Percentiles rank a stretch among this genome's conserved stretches.
phyloP scores from a whole-genome alignment of 2,888 invertebrate genomes.

The Drosophila nr. perissopoda region DNA sequence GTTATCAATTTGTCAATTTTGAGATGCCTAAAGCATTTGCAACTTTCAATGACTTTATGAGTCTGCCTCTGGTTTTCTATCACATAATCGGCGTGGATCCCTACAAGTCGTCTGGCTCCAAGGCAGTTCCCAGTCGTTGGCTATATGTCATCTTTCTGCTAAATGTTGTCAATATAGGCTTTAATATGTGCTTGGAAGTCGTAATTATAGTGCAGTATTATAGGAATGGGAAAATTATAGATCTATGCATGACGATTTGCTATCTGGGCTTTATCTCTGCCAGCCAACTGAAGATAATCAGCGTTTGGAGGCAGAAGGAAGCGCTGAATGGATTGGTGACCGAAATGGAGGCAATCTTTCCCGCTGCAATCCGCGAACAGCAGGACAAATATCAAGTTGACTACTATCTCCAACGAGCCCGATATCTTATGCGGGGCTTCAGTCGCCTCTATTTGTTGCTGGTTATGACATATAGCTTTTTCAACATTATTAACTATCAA shows the following conservation, averaged over 20 bases:
- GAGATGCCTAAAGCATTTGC: conserved; percentile 10
- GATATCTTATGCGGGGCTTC: conserved; percentile 28
- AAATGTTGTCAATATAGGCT: conserved; percentile 17
- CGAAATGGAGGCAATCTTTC: conserved; percentile 52
- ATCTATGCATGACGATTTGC: conserved; percentile 40
- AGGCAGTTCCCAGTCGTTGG: conserved; percentile 23
- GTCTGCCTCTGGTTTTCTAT: conserved; percentile 49
- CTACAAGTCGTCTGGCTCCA: conserved; percentile 22
- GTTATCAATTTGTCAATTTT: background rate
- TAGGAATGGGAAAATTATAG: conserved; percentile 23
- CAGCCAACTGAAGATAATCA: conserved; percentile 41
- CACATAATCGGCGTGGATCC: conserved; percentile 46
- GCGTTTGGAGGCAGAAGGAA: conserved; percentile 26
- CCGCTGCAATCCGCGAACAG: conserved; percentile 5
- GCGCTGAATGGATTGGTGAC: conserved; percentile 29
- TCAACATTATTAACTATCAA: conserved; percentile 22
- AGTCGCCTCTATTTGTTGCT: conserved; percentile 25
- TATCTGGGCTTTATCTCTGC: conserved; percentile 39
- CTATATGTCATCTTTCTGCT: conserved; percentile 25
- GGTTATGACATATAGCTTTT: conserved; percentile 28
- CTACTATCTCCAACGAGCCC: conserved; percentile 24
- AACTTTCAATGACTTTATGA: conserved; percentile 50
- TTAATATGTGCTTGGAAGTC: conserved; percentile 24
- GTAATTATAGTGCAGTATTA: conserved; percentile 24
- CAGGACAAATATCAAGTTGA: conserved; percentile 34